Evolutionary conservation across 2,113 vertebrate species (phyloP).

Genomic region (Vicugna pacos): DNA sequence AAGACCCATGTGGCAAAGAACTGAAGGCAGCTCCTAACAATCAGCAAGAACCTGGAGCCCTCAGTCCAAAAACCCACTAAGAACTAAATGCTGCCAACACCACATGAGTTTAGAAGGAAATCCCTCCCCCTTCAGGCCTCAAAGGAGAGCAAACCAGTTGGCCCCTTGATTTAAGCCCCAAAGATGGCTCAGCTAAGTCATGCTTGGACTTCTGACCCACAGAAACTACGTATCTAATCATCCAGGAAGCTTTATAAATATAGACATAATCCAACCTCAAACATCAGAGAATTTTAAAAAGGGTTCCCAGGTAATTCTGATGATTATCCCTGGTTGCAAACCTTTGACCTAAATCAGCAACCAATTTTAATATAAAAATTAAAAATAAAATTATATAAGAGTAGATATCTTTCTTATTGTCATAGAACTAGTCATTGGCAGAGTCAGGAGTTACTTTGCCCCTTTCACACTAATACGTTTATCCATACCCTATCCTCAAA

Average conservation of each 20-base stretch:
- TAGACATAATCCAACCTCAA: neutral
- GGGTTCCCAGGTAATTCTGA: neutral
- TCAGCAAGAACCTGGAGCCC: neutral
- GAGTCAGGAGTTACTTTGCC: neutral
- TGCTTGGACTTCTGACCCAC: neutral
- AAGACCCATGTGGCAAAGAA: neutral
- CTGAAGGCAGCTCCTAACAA: neutral
- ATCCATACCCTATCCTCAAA: neutral
- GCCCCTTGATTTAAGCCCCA: neutral
- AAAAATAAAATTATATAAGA: neutral
- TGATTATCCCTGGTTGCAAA: neutral
- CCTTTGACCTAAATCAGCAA: neutral
- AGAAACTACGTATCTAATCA: neutral
- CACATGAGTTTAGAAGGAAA: neutral
- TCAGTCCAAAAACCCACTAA: neutral
- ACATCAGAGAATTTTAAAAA: neutral
- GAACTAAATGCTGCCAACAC: neutral
- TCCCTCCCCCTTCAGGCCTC: neutral
- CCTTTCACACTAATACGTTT: neutral
- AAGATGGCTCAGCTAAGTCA: neutral
- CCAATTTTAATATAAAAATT: constrained; percentile 47
- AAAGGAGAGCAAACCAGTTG: neutral
- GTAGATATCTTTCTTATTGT: neutral
- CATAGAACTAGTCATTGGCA: neutral
- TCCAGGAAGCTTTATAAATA: neutral